A percentile compares a stretch with the other conserved stretches of the same genome.
phyloP scores from a whole-genome alignment of 1,140 invertebrate genomes.

The Coelopa frigida region DNA sequence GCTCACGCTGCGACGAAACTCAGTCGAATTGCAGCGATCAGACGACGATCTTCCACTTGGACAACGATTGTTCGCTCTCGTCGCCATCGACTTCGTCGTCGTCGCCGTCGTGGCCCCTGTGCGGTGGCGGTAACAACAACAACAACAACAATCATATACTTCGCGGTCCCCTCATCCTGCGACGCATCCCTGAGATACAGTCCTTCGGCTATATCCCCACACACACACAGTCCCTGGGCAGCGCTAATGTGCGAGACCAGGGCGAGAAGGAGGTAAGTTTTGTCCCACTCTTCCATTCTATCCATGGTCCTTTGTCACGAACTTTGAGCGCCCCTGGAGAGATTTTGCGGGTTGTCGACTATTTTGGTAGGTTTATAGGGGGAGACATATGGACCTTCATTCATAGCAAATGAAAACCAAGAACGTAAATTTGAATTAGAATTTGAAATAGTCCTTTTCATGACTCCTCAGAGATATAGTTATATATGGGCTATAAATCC shows the following conservation, averaged over 20 bases:
- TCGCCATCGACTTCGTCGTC: constrained; percentile 13
- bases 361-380: too few relatives aligned
- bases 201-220: constrained; percentile 19
- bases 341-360: too few relatives aligned
- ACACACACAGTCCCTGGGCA: constrained; percentile 1
- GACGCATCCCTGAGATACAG: constrained; percentile 21
- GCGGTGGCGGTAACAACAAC: constrained; percentile 4
- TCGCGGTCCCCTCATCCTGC: constrained; percentile 15
- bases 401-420: too few relatives aligned
- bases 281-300: too few relatives aligned
- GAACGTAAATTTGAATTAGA: too few relatives aligned
- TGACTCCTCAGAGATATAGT: too few relatives aligned
- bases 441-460: too few relatives aligned
- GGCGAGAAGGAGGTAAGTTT: constrained; percentile 30
- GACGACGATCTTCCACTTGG: constrained; percentile 18
- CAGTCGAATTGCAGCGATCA: constrained; percentile 21
- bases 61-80: constrained; percentile 13
- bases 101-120: constrained; percentile 15
- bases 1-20: constrained; percentile 11
- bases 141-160: constrained; percentile 4
- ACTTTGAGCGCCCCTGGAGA: too few relatives aligned
- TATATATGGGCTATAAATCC: too few relatives aligned
- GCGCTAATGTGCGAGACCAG: constrained; percentile 22
- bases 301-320: too few relatives aligned
- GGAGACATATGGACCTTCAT: too few relatives aligned